These are phyloP conservation scores for Patella vulgata DNA, from an alignment of 1,140 invertebrate species.

Conservation along the genomic window DNA sequence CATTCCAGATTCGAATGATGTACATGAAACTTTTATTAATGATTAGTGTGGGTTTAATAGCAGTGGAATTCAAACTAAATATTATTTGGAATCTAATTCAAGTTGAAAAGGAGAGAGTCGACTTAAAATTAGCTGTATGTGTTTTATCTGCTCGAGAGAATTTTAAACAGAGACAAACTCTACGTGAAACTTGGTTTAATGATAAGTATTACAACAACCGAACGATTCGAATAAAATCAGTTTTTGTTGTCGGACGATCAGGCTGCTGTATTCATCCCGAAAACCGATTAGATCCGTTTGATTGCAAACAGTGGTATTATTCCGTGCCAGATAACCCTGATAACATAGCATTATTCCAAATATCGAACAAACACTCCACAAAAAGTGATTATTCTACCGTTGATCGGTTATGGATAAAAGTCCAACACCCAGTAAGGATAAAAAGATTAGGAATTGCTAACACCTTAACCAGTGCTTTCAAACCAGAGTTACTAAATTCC, in stretches of 20 bases:
- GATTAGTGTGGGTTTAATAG: no score
- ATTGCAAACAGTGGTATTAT: constrained; percentile 24
- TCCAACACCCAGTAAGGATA: constrained; percentile 17
- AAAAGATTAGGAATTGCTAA: constrained; percentile 21
- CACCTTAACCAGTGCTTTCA: not conserved
- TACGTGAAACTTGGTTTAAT: constrained; percentile 46
- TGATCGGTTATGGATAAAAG: constrained; percentile 6
- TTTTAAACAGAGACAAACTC: constrained; percentile 36
- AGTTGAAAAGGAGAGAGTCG: constrained; percentile 20
- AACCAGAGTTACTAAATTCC: no score
- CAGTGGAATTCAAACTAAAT: no score
- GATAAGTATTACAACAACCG: not conserved
- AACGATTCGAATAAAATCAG: constrained; percentile 7
- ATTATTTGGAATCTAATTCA: no score
- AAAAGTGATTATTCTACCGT: no score
- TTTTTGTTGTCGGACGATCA: constrained; percentile 26
- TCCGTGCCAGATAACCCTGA: not conserved
- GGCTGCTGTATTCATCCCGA: constrained; percentile 18
- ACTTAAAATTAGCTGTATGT: constrained; percentile 35
- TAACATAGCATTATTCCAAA: not conserved
- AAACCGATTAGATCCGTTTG: constrained; percentile 22
- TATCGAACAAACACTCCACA: not conserved
- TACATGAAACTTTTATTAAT: no score
- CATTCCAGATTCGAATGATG: no score
- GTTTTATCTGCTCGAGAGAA: constrained; percentile 49